These are phyloP conservation scores for Tokudaia muenninki DNA, from an alignment of 2,797 vertebrate genomes.

Conservation along the genomic window DNA sequence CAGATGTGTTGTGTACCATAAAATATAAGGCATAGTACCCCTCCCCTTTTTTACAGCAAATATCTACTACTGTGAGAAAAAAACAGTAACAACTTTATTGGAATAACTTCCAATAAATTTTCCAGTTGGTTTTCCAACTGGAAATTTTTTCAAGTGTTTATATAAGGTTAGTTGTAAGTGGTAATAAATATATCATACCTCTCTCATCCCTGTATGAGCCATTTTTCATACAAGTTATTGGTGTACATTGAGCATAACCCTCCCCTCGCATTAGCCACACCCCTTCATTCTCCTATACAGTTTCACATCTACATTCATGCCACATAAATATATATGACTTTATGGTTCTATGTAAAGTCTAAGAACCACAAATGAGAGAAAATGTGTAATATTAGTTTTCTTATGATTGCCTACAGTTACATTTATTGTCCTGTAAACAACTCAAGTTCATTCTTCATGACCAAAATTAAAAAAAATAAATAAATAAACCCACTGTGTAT, in stretches of 20 bases:
- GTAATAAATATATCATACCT: background rate
- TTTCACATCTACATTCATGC: background rate
- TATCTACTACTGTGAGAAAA: background rate
- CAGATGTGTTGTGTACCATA: background rate
- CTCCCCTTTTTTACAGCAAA: background rate
- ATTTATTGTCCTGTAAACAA: background rate
- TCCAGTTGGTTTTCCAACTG: slow-evolving; percentile 19
- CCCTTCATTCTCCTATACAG: background rate
- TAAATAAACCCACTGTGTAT: background rate
- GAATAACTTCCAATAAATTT: no score
- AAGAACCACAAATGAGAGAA: background rate
- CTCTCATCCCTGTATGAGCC: background rate
- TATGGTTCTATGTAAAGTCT: background rate
- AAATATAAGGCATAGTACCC: background rate
- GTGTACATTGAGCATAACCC: no score
- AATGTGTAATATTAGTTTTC: background rate
- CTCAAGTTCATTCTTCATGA: background rate
- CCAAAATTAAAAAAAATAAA: background rate
- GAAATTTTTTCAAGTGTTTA: background rate
- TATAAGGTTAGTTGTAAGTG: background rate
- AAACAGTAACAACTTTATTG: slow-evolving; percentile 21
- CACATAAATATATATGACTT: background rate
- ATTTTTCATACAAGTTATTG: background rate
- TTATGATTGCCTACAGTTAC: background rate
- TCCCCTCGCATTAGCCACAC: background rate